A percentile compares a stretch with the other conserved stretches of the same genome.
These are phyloP conservation scores for Morus bassanus DNA, from an alignment of 2,797 vertebrate species.

Conservation along the genomic window DNA sequence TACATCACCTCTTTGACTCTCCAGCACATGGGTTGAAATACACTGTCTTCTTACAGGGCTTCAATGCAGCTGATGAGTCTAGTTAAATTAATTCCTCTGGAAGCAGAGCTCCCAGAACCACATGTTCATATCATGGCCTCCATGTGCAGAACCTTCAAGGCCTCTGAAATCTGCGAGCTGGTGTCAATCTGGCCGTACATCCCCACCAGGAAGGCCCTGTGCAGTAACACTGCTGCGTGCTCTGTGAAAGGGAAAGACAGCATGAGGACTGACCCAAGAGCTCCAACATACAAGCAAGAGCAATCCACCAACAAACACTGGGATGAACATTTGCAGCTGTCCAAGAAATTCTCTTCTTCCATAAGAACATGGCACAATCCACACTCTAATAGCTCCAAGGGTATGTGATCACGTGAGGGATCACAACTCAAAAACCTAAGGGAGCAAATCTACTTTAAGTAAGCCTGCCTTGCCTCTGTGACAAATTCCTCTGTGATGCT, in stretches of 20 bases:
- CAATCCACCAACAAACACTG: not conserved
- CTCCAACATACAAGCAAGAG: not conserved
- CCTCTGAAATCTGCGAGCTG: constrained; percentile 95
- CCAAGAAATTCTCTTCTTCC: not conserved
- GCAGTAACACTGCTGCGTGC: constrained; percentile 90
- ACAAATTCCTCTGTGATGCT: not conserved
- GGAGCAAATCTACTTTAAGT: not conserved
- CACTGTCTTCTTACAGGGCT: not conserved
- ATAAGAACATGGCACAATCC: not conserved
- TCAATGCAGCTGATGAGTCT: not conserved
- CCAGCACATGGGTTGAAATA: not conserved
- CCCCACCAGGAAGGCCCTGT: constrained; percentile 95
- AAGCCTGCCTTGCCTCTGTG: not conserved
- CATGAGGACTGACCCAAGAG: not conserved
- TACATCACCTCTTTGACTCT: not conserved
- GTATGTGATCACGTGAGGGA: not conserved
- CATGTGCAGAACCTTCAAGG: constrained; percentile 96
- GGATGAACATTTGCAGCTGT: not conserved
- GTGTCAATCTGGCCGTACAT: constrained; percentile 97
- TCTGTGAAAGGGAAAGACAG: constrained; percentile 74
- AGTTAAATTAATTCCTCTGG: not conserved
- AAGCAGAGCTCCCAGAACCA: not conserved
- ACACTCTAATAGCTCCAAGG: not conserved
- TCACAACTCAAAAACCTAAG: not conserved
- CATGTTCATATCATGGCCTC: constrained; percentile 86